Conservation (phyloP, 2,113 vertebrate species). For the Sterna hirundo region DNA sequence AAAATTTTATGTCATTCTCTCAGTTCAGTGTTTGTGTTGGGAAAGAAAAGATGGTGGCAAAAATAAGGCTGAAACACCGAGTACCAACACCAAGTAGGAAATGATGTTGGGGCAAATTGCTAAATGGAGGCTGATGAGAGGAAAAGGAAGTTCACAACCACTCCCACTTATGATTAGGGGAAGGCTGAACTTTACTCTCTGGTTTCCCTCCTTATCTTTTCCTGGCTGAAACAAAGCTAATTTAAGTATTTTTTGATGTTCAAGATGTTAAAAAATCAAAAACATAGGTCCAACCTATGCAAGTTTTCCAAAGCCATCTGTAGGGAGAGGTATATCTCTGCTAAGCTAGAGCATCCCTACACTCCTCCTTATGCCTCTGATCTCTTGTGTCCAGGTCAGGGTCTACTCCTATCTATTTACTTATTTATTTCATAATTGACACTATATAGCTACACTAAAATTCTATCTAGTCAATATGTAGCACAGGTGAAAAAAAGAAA, state of each 20-base stretch:
- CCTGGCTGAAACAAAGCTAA: neutral
- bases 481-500: neutral
- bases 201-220: neutral
- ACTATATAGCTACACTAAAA: neutral
- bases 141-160: neutral
- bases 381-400: neutral
- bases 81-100: neutral
- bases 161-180: neutral
- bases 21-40: neutral
- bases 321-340: neutral
- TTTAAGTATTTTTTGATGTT: neutral
- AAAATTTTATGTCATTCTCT: neutral
- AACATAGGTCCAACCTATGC: neutral
- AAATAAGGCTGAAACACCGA: neutral
- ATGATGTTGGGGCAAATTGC: neutral
- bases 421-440: neutral
- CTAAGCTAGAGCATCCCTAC: neutral
- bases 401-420: neutral
- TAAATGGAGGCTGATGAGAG: neutral
- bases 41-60: neutral
- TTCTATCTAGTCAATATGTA: neutral
- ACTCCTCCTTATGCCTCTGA: neutral
- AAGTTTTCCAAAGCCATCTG: neutral
- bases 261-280: neutral
- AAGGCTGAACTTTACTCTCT: neutral